A percentile compares a stretch with the other conserved stretches of the same genome.
phyloP scores from a whole-genome alignment of 2,888 invertebrate species.

The Latrodectus elegans region DNA sequence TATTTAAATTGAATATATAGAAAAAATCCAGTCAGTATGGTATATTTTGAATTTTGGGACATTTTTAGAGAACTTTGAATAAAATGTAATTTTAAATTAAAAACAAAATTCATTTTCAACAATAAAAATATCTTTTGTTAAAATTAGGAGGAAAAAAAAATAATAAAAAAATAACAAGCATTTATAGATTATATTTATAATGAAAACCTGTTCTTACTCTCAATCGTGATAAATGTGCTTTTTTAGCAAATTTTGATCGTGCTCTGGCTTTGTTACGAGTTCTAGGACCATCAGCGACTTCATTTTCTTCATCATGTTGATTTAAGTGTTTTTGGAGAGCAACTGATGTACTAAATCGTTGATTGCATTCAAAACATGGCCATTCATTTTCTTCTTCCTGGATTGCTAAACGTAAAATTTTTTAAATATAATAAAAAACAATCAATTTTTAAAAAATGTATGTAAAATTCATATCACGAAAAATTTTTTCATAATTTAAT shows the following conservation, averaged over 20 bases:
- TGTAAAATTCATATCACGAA: background rate
- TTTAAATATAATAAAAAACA: background rate
- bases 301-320: constrained; percentile 72
- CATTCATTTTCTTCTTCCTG: constrained; percentile 76
- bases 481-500: background rate
- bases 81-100: too few species aligned
- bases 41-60: too few species aligned
- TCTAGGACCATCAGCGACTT: constrained; percentile 22
- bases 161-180: too few species aligned
- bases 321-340: constrained; percentile 80
- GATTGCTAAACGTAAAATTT: constrained; percentile 30
- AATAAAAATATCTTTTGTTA: too few species aligned
- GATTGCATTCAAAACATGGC: constrained; percentile 81
- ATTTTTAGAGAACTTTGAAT: too few species aligned
- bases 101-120: too few species aligned
- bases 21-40: too few species aligned
- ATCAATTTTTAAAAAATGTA: background rate
- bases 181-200: too few species aligned
- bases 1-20: too few species aligned
- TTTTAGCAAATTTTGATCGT: constrained; percentile 52
- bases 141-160: too few species aligned
- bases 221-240: constrained; percentile 30
- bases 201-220: constrained; percentile 20
- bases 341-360: constrained; percentile 78
- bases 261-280: constrained; percentile 41